Conservation (phyloP, 2,113 vertebrate genomes). For the Coregonus clupeaformis region DNA sequence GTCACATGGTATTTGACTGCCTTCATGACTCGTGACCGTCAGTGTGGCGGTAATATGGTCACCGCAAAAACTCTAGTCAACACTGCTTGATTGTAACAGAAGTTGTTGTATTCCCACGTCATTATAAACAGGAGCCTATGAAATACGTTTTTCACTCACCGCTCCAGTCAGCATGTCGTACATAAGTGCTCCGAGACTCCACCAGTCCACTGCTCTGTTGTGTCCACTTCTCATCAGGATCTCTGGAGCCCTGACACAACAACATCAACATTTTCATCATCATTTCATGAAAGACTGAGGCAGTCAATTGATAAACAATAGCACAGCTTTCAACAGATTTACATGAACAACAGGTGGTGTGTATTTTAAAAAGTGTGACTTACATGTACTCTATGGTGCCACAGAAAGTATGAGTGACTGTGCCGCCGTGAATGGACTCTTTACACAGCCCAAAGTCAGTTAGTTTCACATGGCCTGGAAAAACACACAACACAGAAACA, state of each 20-base stretch:
- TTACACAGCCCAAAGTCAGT: slow-evolving; percentile 99
- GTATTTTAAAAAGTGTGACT: slow-evolving; percentile 53
- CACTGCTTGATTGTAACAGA: not conserved
- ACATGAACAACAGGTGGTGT: too few species aligned
- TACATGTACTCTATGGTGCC: slow-evolving; percentile 99
- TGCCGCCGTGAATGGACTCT: slow-evolving; percentile 98
- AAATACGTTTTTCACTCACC: slow-evolving; percentile 80
- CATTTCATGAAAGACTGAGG: too few species aligned
- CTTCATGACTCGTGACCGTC: too few species aligned
- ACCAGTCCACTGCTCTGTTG: slow-evolving; percentile 98
- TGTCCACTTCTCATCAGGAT: slow-evolving; percentile 98
- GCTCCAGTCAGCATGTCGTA: slow-evolving; percentile 99
- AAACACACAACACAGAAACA: slow-evolving; percentile 20
- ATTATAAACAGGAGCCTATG: not conserved
- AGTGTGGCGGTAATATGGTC: too few species aligned
- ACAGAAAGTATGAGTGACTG: slow-evolving; percentile 98
- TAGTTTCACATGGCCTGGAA: slow-evolving; percentile 92
- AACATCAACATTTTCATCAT: not conserved
- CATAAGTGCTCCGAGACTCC: slow-evolving; percentile 99
- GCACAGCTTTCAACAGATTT: not conserved
- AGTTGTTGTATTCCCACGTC: too few species aligned
- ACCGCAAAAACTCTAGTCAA: too few species aligned
- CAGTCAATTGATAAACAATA: too few species aligned
- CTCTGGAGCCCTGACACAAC: slow-evolving; percentile 88
- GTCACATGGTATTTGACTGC: too few species aligned